Evolutionary conservation across 2,113 vertebrate species (phyloP).

Genomic region (Colossoma macropomum): DNA sequence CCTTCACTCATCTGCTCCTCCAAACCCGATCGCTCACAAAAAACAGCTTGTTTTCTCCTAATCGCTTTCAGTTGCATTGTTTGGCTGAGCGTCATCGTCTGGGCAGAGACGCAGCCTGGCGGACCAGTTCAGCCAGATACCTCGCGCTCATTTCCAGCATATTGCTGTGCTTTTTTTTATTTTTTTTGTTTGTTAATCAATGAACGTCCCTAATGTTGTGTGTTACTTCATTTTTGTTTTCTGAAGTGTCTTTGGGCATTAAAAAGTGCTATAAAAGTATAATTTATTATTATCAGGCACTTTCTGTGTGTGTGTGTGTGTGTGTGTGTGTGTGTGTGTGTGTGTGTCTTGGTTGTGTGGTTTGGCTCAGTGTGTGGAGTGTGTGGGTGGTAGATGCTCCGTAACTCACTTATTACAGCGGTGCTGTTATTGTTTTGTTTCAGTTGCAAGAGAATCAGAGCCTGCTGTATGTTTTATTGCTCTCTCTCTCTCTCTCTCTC

Average conservation of each 20-base stretch:
- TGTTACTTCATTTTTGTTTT: too few relatives aligned
- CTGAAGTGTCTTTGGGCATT: too few relatives aligned
- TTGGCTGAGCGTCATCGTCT: slow-evolving; percentile 37
- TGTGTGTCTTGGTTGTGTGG: not conserved
- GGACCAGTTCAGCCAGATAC: not conserved
- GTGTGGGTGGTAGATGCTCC: not conserved
- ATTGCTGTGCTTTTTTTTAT: not conserved
- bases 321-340: slow-evolving; percentile 1
- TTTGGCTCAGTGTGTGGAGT: not conserved
- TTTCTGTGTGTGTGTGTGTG: slow-evolving; percentile 9
- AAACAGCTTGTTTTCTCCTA: not conserved
- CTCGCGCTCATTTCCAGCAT: not conserved
- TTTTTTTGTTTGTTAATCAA: not conserved
- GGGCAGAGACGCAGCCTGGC: too few relatives aligned
- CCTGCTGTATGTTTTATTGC: too few relatives aligned
- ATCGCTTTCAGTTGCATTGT: not conserved
- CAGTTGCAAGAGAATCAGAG: not conserved
- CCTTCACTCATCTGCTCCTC: not conserved
- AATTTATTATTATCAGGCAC: not conserved
- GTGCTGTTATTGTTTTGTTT: slow-evolving; percentile 1
- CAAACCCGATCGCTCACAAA: too few relatives aligned
- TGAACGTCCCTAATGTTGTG: slow-evolving; percentile 13
- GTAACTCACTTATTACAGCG: not conserved
- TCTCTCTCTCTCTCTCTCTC: not conserved
- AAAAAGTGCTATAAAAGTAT: too few relatives aligned